Evolutionary conservation across 1,140 invertebrate species (phyloP).

Genomic region (Ruditapes philippinarum): DNA sequence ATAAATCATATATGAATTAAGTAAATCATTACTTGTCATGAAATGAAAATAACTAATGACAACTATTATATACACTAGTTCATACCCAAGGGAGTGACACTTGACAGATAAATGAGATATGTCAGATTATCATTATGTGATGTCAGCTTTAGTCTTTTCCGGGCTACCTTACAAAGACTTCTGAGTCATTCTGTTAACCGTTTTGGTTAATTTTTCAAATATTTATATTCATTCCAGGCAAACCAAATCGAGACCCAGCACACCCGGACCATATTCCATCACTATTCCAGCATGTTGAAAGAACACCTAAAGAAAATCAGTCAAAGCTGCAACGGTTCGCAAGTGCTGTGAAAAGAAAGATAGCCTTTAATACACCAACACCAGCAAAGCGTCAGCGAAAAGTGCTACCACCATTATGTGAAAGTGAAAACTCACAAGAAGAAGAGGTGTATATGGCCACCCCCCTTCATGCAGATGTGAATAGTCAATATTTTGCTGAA

Average conservation of each 20-base stretch:
- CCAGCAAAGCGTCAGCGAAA: slow-evolving; percentile 1
- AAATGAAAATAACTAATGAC: too few species aligned
- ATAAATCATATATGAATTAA: too few species aligned
- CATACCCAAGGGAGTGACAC: too few species aligned
- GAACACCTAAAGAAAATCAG: background rate
- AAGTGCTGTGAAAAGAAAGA: slow-evolving; percentile 15
- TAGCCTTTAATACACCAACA: background rate
- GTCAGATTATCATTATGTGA: too few species aligned
- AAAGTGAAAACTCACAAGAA: background rate
- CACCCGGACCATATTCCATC: background rate
- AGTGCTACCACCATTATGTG: background rate
- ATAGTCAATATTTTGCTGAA: too few species aligned
- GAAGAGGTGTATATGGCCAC: background rate
- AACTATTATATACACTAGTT: too few species aligned
- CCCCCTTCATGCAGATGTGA: background rate
- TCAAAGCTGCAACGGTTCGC: background rate
- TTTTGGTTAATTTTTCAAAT: too few species aligned
- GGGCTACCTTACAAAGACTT: too few species aligned
- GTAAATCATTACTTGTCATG: too few species aligned
- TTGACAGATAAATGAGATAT: too few species aligned
- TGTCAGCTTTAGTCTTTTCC: too few species aligned
- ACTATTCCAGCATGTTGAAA: background rate
- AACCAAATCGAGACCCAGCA: background rate
- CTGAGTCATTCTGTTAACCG: too few species aligned
- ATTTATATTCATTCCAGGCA: background rate